Conservation (phyloP, 2,888 invertebrate genomes). For the Xylophagus ater region DNA sequence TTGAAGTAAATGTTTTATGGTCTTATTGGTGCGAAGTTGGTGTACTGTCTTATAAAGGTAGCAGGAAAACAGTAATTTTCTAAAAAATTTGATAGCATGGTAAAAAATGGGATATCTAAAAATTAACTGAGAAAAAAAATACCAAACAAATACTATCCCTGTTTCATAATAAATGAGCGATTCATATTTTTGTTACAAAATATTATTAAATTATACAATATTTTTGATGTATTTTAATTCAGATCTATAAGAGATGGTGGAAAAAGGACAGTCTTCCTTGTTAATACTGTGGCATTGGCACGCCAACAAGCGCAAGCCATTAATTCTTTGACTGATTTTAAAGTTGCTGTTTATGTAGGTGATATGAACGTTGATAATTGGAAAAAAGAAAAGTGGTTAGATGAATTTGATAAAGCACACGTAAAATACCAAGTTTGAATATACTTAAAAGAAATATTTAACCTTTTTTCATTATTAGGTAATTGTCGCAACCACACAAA, state of each 20-base stretch:
- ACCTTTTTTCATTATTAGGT: conserved; percentile 23
- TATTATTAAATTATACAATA: too few species aligned
- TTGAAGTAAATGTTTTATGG: too few species aligned
- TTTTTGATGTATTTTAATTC: conserved; percentile 8
- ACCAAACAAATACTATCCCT: too few species aligned
- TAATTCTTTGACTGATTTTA: conserved; percentile 46
- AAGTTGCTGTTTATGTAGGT: conserved; percentile 58
- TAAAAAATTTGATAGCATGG: too few species aligned
- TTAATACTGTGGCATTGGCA: conserved; percentile 72
- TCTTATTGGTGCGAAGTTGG: too few species aligned
- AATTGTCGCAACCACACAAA: conserved; percentile 63
- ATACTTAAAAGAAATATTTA: not conserved
- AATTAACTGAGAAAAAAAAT: too few species aligned
- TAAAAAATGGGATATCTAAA: too few species aligned
- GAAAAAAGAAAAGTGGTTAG: conserved; percentile 51
- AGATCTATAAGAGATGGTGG: conserved; percentile 50
- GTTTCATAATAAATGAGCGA: too few species aligned
- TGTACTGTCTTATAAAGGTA: too few species aligned
- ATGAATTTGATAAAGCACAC: conserved; percentile 51
- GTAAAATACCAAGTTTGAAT: conserved; percentile 32
- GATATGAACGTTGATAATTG: conserved; percentile 66
- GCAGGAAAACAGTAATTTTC: too few species aligned
- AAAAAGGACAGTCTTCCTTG: conserved; percentile 66
- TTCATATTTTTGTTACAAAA: too few species aligned
- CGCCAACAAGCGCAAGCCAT: conserved; percentile 65